A percentile compares a stretch with the other conserved stretches of the same genome.
phyloP scores from a whole-genome alignment of 2,113 vertebrate species.

The Orthonyx spaldingii region DNA sequence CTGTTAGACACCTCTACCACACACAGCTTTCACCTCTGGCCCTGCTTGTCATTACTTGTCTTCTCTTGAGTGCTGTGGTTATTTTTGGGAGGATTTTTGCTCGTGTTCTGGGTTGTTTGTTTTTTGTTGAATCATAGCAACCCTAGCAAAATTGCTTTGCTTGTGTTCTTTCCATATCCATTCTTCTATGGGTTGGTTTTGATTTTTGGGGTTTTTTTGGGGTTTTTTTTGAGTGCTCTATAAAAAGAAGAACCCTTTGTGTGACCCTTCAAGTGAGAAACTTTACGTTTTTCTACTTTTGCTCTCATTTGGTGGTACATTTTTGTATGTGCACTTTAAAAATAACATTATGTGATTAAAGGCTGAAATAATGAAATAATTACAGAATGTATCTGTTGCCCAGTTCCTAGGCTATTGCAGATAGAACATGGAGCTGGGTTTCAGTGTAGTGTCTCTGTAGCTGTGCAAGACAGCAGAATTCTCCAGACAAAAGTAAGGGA shows the following conservation, averaged over 20 bases:
- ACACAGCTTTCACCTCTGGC: background rate
- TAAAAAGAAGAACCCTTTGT: background rate
- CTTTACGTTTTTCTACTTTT: background rate
- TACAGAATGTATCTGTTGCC: background rate
- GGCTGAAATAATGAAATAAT: background rate
- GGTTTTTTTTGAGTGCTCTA: background rate
- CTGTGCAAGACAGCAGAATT: background rate
- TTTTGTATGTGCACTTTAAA: background rate
- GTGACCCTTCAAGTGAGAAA: background rate
- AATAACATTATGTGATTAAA: background rate
- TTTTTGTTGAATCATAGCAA: background rate
- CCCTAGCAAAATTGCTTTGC: background rate
- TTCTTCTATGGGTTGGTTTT: background rate
- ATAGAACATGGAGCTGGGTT: background rate
- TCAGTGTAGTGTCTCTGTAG: background rate
- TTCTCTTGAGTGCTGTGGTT: background rate
- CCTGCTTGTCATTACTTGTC: background rate
- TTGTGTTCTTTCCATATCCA: background rate
- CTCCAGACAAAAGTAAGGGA: background rate
- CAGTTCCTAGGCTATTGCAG: background rate
- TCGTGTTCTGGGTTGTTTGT: background rate
- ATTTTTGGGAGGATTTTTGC: background rate
- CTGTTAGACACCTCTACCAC: background rate
- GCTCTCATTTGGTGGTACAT: background rate
- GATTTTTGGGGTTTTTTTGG: background rate